Percentiles rank a stretch among this genome's conserved stretches.
Conservation (phyloP, 2,113 vertebrate genomes). For the Uria aalge region DNA sequence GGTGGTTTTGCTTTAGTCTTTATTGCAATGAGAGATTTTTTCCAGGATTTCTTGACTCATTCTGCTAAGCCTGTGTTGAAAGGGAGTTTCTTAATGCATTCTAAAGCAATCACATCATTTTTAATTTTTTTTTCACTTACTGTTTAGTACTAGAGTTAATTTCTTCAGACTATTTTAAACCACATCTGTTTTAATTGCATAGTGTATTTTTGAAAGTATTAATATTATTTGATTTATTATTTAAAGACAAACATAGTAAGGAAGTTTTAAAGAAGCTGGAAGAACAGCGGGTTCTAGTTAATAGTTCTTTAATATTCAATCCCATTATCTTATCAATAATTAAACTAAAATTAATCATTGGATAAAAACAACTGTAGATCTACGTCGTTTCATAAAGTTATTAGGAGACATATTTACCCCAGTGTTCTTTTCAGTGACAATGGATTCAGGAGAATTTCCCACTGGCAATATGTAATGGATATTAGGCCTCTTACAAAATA, state of each 20-base stretch:
- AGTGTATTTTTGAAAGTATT: neutral
- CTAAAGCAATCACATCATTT: constrained; percentile 11
- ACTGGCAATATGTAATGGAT: neutral
- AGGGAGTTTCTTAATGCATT: constrained; percentile 52
- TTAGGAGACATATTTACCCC: neutral
- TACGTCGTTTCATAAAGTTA: neutral
- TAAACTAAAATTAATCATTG: neutral
- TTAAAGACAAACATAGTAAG: neutral
- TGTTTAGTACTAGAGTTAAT: neutral
- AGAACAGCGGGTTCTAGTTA: neutral
- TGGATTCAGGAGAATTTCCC: neutral
- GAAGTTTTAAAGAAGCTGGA: neutral
- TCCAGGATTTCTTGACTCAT: constrained; percentile 53
- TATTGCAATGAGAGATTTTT: constrained; percentile 5
- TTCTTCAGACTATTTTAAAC: neutral
- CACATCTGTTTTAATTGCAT: neutral
- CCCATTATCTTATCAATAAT: neutral
- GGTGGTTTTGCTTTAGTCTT: constrained; percentile 31
- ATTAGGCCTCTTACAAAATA: neutral
- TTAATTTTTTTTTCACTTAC: neutral
- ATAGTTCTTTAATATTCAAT: neutral
- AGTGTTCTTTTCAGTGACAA: neutral
- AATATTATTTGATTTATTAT: neutral
- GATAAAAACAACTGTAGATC: neutral
- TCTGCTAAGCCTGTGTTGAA: constrained; percentile 31